Base-by-base conservation (phyloP, 2,113 vertebrate species). In the Cnemophilus loriae region DNA sequence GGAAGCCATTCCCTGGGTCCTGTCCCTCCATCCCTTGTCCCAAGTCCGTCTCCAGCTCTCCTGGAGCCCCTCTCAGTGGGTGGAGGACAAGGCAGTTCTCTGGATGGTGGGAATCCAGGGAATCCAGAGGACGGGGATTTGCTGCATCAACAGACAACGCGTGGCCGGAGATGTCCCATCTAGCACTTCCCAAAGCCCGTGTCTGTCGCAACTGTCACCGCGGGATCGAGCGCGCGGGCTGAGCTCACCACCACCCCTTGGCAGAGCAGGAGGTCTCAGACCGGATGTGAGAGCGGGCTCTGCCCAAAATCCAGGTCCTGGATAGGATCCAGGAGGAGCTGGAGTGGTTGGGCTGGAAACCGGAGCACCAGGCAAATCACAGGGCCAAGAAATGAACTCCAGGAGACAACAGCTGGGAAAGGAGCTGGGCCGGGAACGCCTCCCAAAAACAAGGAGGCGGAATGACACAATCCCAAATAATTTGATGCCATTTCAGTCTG, bases 381-480 rank as follows among this genome's bases (percentile, higher is more conserved):
- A 70, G 30, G n/a, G n/a, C n/a, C n/a, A n/a, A n/a, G n/a, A n/a
- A n/a, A n/a, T n/a, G n/a, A n/a, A 22, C 24, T 53, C 60, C 56
- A 74, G 60, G 50, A 64, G 61, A 37, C 27, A 42, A 37, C 41
- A 70, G 82, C 68, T 77, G 90, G 63, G 49, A 63, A 84, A 77
- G 61, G 65, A 85, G 80, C 55, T 76, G 79, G 32, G 68, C 39
- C 17, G 10, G 42, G 64, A 68, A 57, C 2, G 24, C 59, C 60
- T 86, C 55, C 89, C 89, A 67, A 76, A 86, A 68, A 39, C 8
- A 32, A 37, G 60, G 37, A 65, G 21, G 9, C 11, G 33, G 17
- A n/a, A 15, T 7, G 27, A 24, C 61, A 28, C 0, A 0, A 61
- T 23, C 69, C 39, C 53, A 53, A 70, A 3, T 2, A 23, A n/a